Percentiles rank a stretch among this genome's conserved stretches.
phyloP scores from a whole-genome alignment of 1,140 invertebrate genomes.

The Phortica variegata region DNA sequence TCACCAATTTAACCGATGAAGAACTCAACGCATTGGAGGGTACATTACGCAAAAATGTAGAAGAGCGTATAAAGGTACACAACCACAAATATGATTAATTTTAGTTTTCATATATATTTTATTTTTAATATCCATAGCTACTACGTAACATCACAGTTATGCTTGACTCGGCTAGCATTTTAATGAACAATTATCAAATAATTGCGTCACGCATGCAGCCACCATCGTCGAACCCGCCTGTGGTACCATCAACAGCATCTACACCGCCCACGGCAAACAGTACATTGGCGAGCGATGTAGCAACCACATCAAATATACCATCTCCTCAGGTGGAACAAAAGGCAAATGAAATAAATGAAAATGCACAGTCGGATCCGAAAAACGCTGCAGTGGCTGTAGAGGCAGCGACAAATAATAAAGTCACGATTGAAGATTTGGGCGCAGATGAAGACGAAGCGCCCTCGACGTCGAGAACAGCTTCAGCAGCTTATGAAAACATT shows the following conservation, averaged over 20 bases:
- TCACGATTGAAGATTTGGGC: conserved; percentile 52
- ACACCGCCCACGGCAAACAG: neutral
- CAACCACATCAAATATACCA: conserved; percentile 52
- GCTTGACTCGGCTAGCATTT: conserved; percentile 82
- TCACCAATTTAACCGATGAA: conserved; percentile 74
- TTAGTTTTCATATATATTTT: neutral
- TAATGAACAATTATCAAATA: conserved; percentile 86
- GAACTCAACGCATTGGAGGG: conserved; percentile 89
- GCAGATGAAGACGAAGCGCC: conserved; percentile 45
- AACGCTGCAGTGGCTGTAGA: conserved; percentile 3
- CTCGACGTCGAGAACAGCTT: conserved; percentile 16
- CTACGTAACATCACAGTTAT: conserved; percentile 83
- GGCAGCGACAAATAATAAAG: conserved; percentile 23
- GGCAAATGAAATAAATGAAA: conserved; percentile 24
- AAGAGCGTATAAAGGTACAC: conserved; percentile 77
- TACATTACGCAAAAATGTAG: conserved; percentile 78
- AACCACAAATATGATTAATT: neutral
- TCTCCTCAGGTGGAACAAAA: conserved; percentile 10
- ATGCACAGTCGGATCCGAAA: neutral
- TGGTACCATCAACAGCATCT: conserved; percentile 2
- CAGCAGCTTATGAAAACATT: conserved; percentile 9
- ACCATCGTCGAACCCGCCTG: conserved; percentile 12
- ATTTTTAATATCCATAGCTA: conserved; percentile 26
- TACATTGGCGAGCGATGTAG: conserved; percentile 42
- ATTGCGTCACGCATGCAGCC: conserved; percentile 56